Evolutionary conservation across 2,888 invertebrate genomes (phyloP).

Genomic region (Metacarcinus magister): DNA sequence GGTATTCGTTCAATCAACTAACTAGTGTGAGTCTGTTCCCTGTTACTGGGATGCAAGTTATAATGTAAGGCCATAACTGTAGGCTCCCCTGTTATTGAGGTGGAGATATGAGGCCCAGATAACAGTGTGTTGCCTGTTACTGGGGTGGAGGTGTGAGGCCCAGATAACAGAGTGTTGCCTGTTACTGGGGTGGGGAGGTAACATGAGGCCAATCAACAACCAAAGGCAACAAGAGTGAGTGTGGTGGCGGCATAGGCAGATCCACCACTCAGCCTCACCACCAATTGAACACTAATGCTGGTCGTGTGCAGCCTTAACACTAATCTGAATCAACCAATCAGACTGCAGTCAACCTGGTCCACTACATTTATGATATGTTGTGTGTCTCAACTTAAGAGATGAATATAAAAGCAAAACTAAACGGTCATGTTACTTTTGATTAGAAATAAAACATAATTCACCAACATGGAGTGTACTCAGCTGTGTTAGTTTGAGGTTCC

Average conservation of each 20-base stretch:
- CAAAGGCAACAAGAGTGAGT: neutral
- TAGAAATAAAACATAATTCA: neutral
- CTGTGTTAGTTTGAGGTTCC: neutral
- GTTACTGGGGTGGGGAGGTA: neutral
- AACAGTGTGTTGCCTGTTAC: neutral
- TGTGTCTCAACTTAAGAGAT: neutral
- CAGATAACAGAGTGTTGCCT: neutral
- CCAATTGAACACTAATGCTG: neutral
- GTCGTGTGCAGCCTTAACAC: neutral
- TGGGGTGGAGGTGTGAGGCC: neutral
- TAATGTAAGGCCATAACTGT: neutral
- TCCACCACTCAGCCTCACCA: neutral
- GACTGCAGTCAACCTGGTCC: neutral
- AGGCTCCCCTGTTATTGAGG: neutral
- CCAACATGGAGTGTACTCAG: neutral
- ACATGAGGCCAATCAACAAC: slow-evolving; percentile 19
- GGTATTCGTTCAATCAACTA: neutral
- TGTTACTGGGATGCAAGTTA: neutral
- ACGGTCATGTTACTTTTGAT: neutral
- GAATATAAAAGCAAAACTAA: neutral
- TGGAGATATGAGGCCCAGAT: neutral
- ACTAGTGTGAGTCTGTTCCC: neutral
- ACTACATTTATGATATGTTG: neutral
- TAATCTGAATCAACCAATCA: slow-evolving; percentile 46
- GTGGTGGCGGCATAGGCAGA: neutral